Conservation (phyloP, 2,888 invertebrate genomes). For the Iselma pallidipennis region DNA sequence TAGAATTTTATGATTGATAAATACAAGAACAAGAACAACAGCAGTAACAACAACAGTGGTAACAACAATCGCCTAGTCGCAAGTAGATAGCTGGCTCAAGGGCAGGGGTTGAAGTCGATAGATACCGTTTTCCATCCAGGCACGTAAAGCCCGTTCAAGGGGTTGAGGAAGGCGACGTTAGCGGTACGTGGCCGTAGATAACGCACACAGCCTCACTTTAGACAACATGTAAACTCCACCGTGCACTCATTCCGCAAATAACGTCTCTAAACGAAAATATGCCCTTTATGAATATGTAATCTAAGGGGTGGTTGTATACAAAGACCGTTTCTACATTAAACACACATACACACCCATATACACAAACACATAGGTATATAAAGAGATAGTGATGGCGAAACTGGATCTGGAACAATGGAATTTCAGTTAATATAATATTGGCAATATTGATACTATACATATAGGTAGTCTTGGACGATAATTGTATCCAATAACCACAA, state of each 20-base stretch:
- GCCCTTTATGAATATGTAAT: constrained; percentile 22
- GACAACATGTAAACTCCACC: constrained; percentile 17
- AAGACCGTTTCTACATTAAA: too few species aligned
- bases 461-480: too few species aligned
- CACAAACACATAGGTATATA: too few species aligned
- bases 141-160: constrained; percentile 29
- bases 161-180: constrained; percentile 23
- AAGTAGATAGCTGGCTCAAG: constrained; percentile 16
- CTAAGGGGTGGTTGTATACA: too few species aligned
- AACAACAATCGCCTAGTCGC: background rate
- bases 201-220: constrained; percentile 15
- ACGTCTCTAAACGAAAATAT: constrained; percentile 19
- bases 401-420: too few species aligned
- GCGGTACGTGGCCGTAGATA: constrained; percentile 26
- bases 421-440: too few species aligned
- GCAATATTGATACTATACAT: too few species aligned
- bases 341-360: too few species aligned
- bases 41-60: background rate
- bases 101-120: constrained; percentile 25
- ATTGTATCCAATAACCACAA: background rate
- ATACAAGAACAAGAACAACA: constrained; percentile 5
- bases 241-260: constrained; percentile 16
- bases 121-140: constrained; percentile 25
- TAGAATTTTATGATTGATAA: background rate
- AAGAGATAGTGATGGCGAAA: too few species aligned